A percentile compares a stretch with the other conserved stretches of the same genome.
Conservation (phyloP, 2,797 vertebrate genomes). For the Enteromius trimaculatus region DNA sequence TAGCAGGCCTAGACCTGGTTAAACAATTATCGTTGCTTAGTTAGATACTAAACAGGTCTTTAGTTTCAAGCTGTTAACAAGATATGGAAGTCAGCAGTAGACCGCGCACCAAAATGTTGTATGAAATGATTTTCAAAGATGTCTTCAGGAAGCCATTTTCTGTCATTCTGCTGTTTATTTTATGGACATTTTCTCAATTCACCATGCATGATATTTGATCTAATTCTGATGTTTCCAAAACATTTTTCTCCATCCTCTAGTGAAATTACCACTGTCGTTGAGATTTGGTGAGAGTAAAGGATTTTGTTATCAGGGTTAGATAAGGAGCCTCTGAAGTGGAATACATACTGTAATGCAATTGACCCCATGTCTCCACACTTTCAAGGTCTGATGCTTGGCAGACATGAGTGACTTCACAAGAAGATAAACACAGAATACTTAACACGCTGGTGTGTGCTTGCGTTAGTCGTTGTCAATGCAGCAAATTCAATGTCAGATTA, state of each 20-base stretch:
- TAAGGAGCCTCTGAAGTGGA: conserved; percentile 58
- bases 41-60: not conserved
- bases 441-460: conserved; percentile 57
- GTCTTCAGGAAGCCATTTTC: not conserved
- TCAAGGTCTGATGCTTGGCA: conserved; percentile 61
- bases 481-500: conserved; percentile 42
- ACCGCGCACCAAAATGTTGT: not conserved
- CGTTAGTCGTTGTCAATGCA: conserved; percentile 39
- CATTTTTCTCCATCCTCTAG: conserved; percentile 25
- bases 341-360: conserved; percentile 62
- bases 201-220: conserved; percentile 24
- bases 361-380: conserved; percentile 59
- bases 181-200: conserved; percentile 12
- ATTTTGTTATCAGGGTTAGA: conserved; percentile 60
- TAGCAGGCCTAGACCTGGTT: not conserved
- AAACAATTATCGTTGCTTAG: not conserved
- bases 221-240: conserved; percentile 19
- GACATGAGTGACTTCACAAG: conserved; percentile 56
- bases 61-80: conserved; percentile 16
- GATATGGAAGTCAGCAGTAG: not conserved
- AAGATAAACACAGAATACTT: conserved; percentile 63
- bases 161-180: not conserved
- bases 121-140: not conserved
- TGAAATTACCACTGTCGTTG: conserved; percentile 38
- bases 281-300: conserved; percentile 48